These are phyloP conservation scores for Potorous gilbertii DNA, from an alignment of 2,797 vertebrate species.

Conservation along the genomic window DNA sequence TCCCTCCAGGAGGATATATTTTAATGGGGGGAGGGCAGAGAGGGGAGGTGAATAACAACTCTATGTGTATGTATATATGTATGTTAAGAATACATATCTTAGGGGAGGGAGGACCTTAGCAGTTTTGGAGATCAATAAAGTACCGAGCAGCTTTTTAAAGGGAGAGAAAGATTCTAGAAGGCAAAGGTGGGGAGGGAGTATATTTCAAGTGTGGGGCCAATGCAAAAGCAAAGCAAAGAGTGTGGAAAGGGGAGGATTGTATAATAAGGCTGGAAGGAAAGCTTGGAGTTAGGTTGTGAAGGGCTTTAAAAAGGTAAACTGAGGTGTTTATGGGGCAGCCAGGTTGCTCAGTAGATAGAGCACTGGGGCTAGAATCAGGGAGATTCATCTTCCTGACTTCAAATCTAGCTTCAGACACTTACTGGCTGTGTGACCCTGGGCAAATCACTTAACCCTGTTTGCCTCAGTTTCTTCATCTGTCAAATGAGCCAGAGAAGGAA, in stretches of 20 bases:
- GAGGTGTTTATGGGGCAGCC: no score
- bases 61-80: background rate
- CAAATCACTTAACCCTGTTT: background rate
- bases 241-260: background rate
- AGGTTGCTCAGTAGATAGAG: background rate
- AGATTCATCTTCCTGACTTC: background rate
- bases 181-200: no score
- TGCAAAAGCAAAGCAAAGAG: background rate
- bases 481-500: background rate
- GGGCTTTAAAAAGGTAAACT: background rate
- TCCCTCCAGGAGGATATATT: background rate
- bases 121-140: background rate
- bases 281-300: background rate
- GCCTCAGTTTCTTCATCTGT: background rate
- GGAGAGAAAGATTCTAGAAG: background rate
- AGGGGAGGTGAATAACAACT: background rate
- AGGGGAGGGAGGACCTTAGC: no score
- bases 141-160: background rate
- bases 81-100: background rate
- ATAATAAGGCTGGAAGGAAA: background rate
- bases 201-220: background rate
- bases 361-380: background rate
- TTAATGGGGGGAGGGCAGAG: background rate
- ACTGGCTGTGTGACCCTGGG: background rate
- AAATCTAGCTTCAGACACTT: background rate